phyloP scores from a whole-genome alignment of 2,888 invertebrate genomes.

The Epistrophella euchroma region DNA sequence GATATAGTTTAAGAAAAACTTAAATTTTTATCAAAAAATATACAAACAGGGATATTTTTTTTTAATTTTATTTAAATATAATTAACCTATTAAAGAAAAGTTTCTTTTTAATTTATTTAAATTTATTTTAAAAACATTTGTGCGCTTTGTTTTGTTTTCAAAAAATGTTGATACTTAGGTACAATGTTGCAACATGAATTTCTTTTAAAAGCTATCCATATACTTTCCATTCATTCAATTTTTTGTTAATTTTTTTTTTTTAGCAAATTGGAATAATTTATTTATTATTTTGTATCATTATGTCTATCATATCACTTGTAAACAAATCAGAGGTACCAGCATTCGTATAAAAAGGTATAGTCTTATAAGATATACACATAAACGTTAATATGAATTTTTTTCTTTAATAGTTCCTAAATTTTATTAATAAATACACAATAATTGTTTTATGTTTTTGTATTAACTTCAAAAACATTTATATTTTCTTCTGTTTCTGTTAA shows the following conservation, averaged over 20 bases:
- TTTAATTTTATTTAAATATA: conserved; percentile 7
- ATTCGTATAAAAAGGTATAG: conserved; percentile 75
- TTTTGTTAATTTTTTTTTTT: conserved; percentile 19
- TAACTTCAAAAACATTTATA: conserved; percentile 44
- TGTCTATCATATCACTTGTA: conserved; percentile 73
- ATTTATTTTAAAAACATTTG: conserved; percentile 64
- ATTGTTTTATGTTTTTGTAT: conserved; percentile 16
- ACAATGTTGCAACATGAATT: conserved; percentile 75
- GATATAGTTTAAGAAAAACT: conserved; percentile 56
- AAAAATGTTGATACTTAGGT: conserved; percentile 74
- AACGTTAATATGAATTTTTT: conserved; percentile 47
- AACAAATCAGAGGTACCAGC: conserved; percentile 73
- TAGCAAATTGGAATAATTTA: conserved; percentile 65
- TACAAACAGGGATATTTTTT: conserved; percentile 37
- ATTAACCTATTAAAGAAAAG: conserved; percentile 44
- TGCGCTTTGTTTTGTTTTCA: conserved; percentile 70
- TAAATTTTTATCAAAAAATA: conserved; percentile 69
- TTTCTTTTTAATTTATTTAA: conserved; percentile 29
- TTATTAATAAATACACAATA: conserved; percentile 24
- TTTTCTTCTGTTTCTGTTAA: conserved; percentile 30
- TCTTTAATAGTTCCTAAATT: conserved; percentile 11
- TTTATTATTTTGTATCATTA: conserved; percentile 51
- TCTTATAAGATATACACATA: conserved; percentile 73
- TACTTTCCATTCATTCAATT: conserved; percentile 41
- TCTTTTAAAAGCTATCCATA: conserved; percentile 64